Evolutionary conservation across 2,113 vertebrate genomes (phyloP).

Genomic region (Phylloscopus trochilus): DNA sequence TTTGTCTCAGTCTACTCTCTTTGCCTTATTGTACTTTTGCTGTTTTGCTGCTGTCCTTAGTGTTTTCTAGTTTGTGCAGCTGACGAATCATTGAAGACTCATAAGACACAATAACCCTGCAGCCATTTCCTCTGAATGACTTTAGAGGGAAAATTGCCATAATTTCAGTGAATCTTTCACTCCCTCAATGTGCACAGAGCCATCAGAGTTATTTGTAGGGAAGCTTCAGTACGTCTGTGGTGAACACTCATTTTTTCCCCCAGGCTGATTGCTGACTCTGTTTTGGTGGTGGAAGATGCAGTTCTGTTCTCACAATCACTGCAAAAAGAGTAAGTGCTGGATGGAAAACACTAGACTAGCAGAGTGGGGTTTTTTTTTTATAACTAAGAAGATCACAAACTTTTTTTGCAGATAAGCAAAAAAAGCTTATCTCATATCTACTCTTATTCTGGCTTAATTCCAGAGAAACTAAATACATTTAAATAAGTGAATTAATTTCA

Average conservation of each 20-base stretch:
- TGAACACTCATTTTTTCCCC: neutral
- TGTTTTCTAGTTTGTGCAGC: conserved; percentile 17
- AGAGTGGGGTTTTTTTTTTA: neutral
- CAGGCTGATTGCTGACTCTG: neutral
- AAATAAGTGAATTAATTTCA: neutral
- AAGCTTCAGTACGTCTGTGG: neutral
- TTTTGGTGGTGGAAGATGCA: neutral
- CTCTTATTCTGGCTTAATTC: neutral
- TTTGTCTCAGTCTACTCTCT: conserved; percentile 1
- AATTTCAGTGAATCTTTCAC: conserved; percentile 2
- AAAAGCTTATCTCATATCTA: rapidly evolving
- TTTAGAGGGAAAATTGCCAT: conserved; percentile 36
- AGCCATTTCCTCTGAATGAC: conserved; percentile 14
- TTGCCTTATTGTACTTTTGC: neutral
- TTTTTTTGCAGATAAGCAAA: neutral
- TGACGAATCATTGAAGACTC: conserved; percentile 22
- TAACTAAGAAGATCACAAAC: neutral
- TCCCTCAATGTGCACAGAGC: neutral
- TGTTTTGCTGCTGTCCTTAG: neutral
- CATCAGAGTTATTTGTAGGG: neutral
- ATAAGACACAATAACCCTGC: neutral
- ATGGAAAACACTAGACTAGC: neutral
- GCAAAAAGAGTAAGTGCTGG: neutral
- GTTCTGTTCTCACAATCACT: neutral
- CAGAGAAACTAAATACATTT: neutral